Evolutionary conservation across 2,797 vertebrate genomes (phyloP).

Genomic region (Clarias fuscus): DNA sequence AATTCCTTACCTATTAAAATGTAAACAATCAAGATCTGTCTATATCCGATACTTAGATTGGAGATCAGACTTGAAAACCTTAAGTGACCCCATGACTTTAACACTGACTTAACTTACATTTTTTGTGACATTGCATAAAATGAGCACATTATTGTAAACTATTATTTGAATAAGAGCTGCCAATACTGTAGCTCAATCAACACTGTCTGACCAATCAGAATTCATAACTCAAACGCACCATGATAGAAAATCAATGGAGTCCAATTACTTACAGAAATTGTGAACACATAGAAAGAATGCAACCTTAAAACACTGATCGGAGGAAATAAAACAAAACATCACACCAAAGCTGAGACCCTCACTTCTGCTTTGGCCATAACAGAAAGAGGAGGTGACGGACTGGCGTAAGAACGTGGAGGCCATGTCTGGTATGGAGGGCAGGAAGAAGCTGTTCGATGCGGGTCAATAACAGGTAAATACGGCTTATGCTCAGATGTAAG

Average conservation of each 20-base stretch:
- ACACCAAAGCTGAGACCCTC: background rate
- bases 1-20: background rate
- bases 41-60: background rate
- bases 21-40: background rate
- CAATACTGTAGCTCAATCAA: background rate
- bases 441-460: constrained; percentile 60
- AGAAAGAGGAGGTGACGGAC: constrained; percentile 62
- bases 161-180: background rate
- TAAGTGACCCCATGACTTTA: background rate
- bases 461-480: constrained; percentile 42
- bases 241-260: background rate
- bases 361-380: background rate
- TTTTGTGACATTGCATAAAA: no score
- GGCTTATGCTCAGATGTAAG: background rate
- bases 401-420: constrained; percentile 66
- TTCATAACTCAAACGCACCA: background rate
- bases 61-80: background rate
- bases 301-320: background rate
- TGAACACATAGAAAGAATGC: background rate
- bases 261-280: background rate
- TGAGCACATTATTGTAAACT: no score
- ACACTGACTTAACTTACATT: background rate
- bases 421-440: constrained; percentile 63
- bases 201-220: background rate
- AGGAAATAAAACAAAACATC: background rate